A percentile compares a stretch with the other conserved stretches of the same genome.
Evolutionary conservation across 1,140 invertebrate genomes (phyloP).

Genomic region (Trichonephila clavipes): DNA sequence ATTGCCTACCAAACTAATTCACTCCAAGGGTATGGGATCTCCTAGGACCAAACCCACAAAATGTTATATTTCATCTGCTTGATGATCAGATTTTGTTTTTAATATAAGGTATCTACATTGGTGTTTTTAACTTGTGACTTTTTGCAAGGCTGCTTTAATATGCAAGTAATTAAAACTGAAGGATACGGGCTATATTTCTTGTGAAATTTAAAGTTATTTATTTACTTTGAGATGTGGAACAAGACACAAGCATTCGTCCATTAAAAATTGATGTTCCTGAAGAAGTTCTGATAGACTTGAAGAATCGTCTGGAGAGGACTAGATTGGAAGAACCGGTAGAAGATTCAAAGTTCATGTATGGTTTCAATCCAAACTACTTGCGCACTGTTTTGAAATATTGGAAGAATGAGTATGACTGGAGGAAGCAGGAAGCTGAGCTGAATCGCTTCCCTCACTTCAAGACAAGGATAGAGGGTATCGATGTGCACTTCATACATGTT

Average conservation of each 20-base stretch:
- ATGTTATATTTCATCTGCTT: too few relatives aligned
- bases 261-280: constrained; percentile 75
- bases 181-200: too few relatives aligned
- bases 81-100: too few relatives aligned
- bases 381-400: constrained; percentile 88
- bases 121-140: too few relatives aligned
- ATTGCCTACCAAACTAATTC: too few relatives aligned
- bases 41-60: too few relatives aligned
- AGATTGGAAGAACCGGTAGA: constrained; percentile 83
- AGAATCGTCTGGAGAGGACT: constrained; percentile 61
- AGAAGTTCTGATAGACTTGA: constrained; percentile 70
- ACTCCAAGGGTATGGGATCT: too few relatives aligned
- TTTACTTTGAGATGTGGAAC: neutral
- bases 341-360: constrained; percentile 87
- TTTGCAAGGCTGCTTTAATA: too few relatives aligned
- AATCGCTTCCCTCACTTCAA: constrained; percentile 80
- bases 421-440: constrained; percentile 85
- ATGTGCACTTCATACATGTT: constrained; percentile 85
- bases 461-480: constrained; percentile 85
- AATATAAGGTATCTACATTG: too few relatives aligned
- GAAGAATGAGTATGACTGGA: constrained; percentile 88
- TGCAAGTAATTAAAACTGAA: too few relatives aligned
- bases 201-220: neutral
- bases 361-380: constrained; percentile 87
- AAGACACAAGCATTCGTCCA: constrained; percentile 51